Evolutionary conservation across 2,797 vertebrate genomes (phyloP), one percentile per base, ranked within the genome.

Genomic region (Gastrophryne carolinensis): DNA sequence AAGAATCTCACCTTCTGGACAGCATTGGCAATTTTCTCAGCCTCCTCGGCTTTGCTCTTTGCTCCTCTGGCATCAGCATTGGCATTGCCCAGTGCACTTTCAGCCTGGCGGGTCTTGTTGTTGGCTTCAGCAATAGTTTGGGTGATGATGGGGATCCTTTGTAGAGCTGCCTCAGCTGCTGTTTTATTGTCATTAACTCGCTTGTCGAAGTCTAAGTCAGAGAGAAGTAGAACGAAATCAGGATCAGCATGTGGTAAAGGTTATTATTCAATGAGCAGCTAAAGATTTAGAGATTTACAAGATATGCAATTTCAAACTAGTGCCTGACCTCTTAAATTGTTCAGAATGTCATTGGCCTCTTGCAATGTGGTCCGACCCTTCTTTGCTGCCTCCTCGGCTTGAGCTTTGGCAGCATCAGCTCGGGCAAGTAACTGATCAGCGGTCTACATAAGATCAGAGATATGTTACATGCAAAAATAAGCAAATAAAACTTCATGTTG

Each of bases 161-260:
- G 93, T 75, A 99, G 84, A 0, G 97, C 97, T 1, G 96, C 96
- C 79, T 98, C 96, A 0, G 97, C 97, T 0, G 97, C 97, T 0
- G 97, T 99, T 87, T 98, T 98, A 86, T 99, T 99, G 80, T 99
- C 96, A 0, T 98, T 98, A 60, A 99, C 97, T 0, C 97, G 86
- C 79, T 82, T 92, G 78, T 99, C 96, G 0, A 99, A 99, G 83
- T 99, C 97, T 99, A 79, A 47, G 75, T 56, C 13, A 10, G 30
- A 79, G 34, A 32, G 12, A 3, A 37, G 10, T 44, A 5, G 9
- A 10, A 39, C 15, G 2, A 8, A 44, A 41, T 1, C 39, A 44
- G n/a, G 5, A 44, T 5, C 4, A n/a, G 3, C 39, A 44, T 44
- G 12, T n/a, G n/a, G n/a, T n/a, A n/a, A n/a, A n/a, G n/a, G n/a